Evolutionary conservation across 2,113 vertebrate species (phyloP), one percentile per base, ranked within the genome.

Genomic region (Chaetops frenatus): DNA sequence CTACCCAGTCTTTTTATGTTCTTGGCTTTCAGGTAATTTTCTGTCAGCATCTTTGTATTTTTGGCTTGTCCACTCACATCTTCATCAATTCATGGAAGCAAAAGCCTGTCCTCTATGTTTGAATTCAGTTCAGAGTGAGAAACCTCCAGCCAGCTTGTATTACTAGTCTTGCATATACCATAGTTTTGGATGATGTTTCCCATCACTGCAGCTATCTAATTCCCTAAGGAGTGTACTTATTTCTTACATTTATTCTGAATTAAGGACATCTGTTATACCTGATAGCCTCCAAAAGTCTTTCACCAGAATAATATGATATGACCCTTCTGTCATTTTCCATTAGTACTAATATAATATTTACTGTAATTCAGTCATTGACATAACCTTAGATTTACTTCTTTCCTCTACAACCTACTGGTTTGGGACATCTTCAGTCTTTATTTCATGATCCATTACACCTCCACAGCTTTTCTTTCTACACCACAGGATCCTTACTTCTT

Each of bases 201-300:
- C 40, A 66, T 51, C 48, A 76, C 35, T 82, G 22, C 28, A 84
- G 31, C 25, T 86, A 42, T 72, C 45, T 80, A 53, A 70, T 66
- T 92, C 71, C 90, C 85, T 40, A 36, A 80, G 70, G 54, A 54
- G 8, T 58, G 16, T 35, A 45, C 16, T 88, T 83, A 27, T 62
- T 90, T 88, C 54, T 88, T 73, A 51, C 5, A 56, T 88, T 83
- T 92, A 86, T 54, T 33, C 31, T 67, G 56, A 94, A 91, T 90
- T 86, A 88, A 88, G 35, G 76, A 88, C 81, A 92, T 44, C 50
- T 93, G 72, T 88, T 92, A 44, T 84, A 95, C 56, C 33, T 93
- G 17, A 22, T 62, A 64, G 28, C 38, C 71, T 85, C 53, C 56
- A 80, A 72, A 85, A 20, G 22, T 47, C 86, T 94, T 90, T 62